Base-by-base conservation (phyloP, 2,113 vertebrate genomes). In the Acrocephalus kingi region DNA sequence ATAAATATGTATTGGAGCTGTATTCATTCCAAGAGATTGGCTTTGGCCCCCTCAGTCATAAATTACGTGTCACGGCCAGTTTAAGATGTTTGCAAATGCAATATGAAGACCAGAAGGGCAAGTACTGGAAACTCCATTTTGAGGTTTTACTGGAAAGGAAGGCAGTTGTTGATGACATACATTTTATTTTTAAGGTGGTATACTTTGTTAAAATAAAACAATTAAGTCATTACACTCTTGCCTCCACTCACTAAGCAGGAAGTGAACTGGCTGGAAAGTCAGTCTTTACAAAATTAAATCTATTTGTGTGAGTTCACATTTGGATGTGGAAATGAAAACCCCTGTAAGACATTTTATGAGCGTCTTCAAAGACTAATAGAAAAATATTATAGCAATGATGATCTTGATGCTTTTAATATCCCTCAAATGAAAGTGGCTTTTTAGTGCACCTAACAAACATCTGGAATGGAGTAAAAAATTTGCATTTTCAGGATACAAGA, bases 1-100 rank as follows among this genome's bases (percentile, higher is more conserved):
- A 8, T 7, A 5, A 15, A 4, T 13, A 5, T 8, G 3, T 9
- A 5, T 4, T 66, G 33, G 24, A 49, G 28, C 15, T 17, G 1
- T 4, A 25, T 31, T 33, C 20, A 71, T 21, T 18, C 54, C 79
- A 24, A 23, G 46, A 76, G 35, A 24, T 2, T 35, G 27, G 31
- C 43, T 63, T 12, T 25, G n/a, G 30, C 25, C 33, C 48, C 51
- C 9, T 13, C 39, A 48, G 22, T 4, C 41, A 21, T 2, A 39
- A 54, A 49, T 25, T 21, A n/a, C 4, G 3, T 43, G 51, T 16
- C 33, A 21, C 16, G 45, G 7, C 31, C 58, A 72, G 14, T 28
- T 21, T 49, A 22, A 27, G 27, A 18, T 7, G 11, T 33, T 22
- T 33, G 31, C 16, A 64, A 69, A 64, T 10, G 23, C n/a, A 52